A percentile compares a stretch with the other conserved stretches of the same genome.
These are phyloP conservation scores for Eupleurogrammus muticus DNA, from an alignment of 2,797 vertebrate species.

Conservation along the genomic window DNA sequence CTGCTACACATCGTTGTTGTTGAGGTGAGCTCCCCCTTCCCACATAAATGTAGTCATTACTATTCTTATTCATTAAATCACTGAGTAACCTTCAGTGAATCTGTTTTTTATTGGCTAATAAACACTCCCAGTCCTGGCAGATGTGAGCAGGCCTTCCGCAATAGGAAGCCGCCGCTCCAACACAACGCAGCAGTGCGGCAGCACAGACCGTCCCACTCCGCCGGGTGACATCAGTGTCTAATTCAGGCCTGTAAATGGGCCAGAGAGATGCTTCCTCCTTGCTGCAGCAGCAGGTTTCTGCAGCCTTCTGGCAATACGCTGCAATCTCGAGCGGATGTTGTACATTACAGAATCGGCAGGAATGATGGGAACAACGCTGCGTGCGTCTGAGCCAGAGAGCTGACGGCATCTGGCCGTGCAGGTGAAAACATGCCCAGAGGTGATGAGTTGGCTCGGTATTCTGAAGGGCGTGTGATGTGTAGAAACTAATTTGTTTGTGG, in stretches of 20 bases:
- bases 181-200: constrained; percentile 40
- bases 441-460: constrained; percentile 30
- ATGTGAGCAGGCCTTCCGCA: constrained; percentile 40
- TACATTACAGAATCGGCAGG: constrained; percentile 3
- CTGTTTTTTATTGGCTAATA: constrained; percentile 2
- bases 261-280: constrained; percentile 48
- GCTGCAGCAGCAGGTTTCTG: constrained; percentile 18
- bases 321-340: neutral
- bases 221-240: constrained; percentile 70
- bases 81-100: neutral
- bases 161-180: constrained; percentile 32
- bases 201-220: constrained; percentile 43
- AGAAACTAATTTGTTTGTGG: neutral
- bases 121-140: constrained; percentile 37
- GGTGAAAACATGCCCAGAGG: constrained; percentile 58
- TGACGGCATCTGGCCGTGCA: constrained; percentile 35
- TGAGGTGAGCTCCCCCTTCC: too few relatives aligned
- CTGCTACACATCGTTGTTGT: too few relatives aligned
- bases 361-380: neutral
- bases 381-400: neutral
- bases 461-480: neutral
- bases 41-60: too few relatives aligned
- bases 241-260: constrained; percentile 64
- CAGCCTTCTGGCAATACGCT: constrained; percentile 20
- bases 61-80: too few relatives aligned